Conservation (phyloP, 1,140 invertebrate genomes). For the Agraylea sexmaculata region DNA sequence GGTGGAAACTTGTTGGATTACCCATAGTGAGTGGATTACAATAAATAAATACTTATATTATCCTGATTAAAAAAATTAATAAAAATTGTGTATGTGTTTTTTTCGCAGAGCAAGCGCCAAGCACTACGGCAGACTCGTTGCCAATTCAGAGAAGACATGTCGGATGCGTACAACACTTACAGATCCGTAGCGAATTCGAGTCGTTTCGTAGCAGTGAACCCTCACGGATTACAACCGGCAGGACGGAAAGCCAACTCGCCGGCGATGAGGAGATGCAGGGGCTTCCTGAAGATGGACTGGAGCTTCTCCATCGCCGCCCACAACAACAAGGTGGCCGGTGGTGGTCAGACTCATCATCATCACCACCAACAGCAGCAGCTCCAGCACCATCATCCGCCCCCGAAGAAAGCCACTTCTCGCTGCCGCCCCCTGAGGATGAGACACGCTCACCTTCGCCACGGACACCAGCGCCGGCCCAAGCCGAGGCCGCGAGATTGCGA, state of each 20-base stretch:
- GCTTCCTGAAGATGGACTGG: slow-evolving; percentile 42
- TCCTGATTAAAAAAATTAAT: no score
- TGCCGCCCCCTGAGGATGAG: no score
- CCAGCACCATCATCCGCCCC: slow-evolving; percentile 8
- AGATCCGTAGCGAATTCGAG: slow-evolving; percentile 31
- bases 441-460: no score
- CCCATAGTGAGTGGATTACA: slow-evolving; percentile 30
- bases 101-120: slow-evolving; percentile 32
- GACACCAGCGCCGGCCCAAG: no score
- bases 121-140: slow-evolving; percentile 32
- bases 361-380: slow-evolving; percentile 10
- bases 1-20: slow-evolving; percentile 42
- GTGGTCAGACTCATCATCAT: slow-evolving; percentile 2
- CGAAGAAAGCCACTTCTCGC: no score
- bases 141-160: slow-evolving; percentile 42
- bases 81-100: no score
- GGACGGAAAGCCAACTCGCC: slow-evolving; percentile 29
- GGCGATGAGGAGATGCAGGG: slow-evolving; percentile 36
- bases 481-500: no score
- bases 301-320: slow-evolving; percentile 38
- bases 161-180: slow-evolving; percentile 39
- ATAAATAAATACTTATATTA: slow-evolving; percentile 2
- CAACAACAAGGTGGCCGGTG: slow-evolving; percentile 34
- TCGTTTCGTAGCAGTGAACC: slow-evolving; percentile 41
- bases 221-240: slow-evolving; percentile 28